Evolutionary conservation across 1,140 invertebrate genomes (phyloP), one percentile per base, ranked within the genome.

Genomic region (Achroia grisella): DNA sequence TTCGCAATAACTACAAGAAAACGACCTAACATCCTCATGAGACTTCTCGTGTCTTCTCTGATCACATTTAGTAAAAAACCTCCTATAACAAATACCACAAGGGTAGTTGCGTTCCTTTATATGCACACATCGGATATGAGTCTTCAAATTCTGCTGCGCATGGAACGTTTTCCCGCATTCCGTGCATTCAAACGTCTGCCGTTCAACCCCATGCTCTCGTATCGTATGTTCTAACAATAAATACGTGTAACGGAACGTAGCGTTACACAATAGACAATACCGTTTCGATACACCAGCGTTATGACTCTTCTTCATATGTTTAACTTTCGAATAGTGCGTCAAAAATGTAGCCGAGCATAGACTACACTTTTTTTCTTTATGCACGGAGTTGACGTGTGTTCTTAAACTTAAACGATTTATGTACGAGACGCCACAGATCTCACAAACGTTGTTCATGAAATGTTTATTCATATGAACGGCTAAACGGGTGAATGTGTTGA

Each of bases 381-480:
- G 62, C 13, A 42, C 13, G 0, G 39, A 32, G 2, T 53, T 41
- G 2, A 57, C 42, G 13, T 71, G 68, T 4, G 44, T 46, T 5
- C 59, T 28, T 6, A 71, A 32, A 36, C 56, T 62, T 8, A 48
- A n/a, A 10, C 53, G 43, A 13, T 62, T 65, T 11, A 64, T 65
- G 34, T 54, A 68, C 0, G 56, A 62, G 0, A 48, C 31, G 0
- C 64, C 64, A 32, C 68, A 71, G 9, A 52, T 53, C 32, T 71
- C 64, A 10, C 68, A 71, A 0, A 68, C 62, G 15, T 68, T 59
- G 28, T 68, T 54, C 0, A 30, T 53, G 11, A 49, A 68, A 50
- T 71, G 68, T 5, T 31, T 50, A 15, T 71, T 62, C 68, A 71
- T 71, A 39, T 71, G 68, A 4, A 62, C 53, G 0, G 51, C 44